Percentiles rank a stretch among this genome's conserved stretches.
phyloP scores from a whole-genome alignment of 2,113 vertebrate species.

The Desmodus rotundus region DNA sequence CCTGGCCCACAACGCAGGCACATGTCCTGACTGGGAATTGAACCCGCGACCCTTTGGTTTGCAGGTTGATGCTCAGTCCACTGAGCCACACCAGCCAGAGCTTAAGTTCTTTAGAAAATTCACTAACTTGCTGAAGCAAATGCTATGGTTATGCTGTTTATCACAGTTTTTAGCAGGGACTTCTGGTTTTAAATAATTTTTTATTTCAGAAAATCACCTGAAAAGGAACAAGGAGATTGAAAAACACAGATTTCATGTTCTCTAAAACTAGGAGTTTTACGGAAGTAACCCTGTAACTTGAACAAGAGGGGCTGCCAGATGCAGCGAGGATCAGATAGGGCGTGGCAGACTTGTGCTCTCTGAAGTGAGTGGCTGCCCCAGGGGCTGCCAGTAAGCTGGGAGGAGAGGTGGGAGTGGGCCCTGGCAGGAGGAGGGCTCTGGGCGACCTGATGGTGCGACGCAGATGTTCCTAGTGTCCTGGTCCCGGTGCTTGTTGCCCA shows the following conservation, averaged over 20 bases:
- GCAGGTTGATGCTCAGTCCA: too few relatives aligned
- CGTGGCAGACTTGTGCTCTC: background rate
- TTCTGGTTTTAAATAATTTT: slow-evolving; percentile 22
- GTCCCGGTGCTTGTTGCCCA: background rate
- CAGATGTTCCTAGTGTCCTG: background rate
- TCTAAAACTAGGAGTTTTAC: background rate
- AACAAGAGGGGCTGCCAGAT: background rate
- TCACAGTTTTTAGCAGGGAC: background rate
- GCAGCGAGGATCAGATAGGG: background rate
- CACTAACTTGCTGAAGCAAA: background rate
- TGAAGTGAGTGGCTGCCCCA: background rate
- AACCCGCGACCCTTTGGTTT: too few relatives aligned
- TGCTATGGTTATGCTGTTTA: background rate
- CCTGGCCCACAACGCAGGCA: too few relatives aligned
- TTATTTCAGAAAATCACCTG: slow-evolving; percentile 19
- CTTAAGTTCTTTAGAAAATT: slow-evolving; percentile 16
- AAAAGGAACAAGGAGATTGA: slow-evolving; percentile 18
- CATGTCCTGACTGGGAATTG: too few relatives aligned
- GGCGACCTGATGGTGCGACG: background rate
- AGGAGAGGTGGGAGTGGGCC: too few relatives aligned
- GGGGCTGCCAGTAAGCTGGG: background rate
- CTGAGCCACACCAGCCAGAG: too few relatives aligned
- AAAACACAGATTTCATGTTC: background rate
- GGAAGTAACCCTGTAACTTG: background rate
- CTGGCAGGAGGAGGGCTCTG: background rate